Percentiles rank a stretch among this genome's conserved stretches.
Evolutionary conservation across 2,113 vertebrate species (phyloP).

Genomic region (Struthidea cinerea): DNA sequence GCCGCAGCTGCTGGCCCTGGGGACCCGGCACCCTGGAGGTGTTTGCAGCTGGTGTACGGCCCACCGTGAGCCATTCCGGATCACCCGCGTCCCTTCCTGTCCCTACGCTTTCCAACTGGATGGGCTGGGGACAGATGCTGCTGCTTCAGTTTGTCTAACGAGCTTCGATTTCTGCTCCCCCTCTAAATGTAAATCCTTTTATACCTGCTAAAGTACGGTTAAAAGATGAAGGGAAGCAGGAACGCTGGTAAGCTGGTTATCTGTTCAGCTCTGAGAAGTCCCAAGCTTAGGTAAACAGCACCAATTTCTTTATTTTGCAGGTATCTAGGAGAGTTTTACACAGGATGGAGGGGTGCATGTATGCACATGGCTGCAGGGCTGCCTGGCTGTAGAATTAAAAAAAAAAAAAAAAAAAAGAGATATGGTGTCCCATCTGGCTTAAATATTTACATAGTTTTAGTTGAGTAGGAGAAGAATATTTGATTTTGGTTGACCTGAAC

Average conservation of each 20-base stretch:
- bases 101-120: not conserved
- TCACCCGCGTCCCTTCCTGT: accelerated
- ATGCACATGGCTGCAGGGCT: not conserved
- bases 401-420: not conserved
- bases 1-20: not conserved
- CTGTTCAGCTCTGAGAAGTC: not conserved
- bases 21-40: not conserved
- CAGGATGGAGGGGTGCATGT: not conserved
- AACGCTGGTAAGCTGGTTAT: not conserved
- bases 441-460: conserved; percentile 32
- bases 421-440: not conserved
- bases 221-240: not conserved
- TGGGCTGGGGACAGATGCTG: not conserved
- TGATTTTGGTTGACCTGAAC: not conserved
- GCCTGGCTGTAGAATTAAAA: not conserved
- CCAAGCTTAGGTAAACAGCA: not conserved
- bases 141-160: not conserved
- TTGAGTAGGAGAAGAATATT: not conserved
- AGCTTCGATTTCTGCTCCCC: not conserved
- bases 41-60: not conserved
- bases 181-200: not conserved
- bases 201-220: not conserved
- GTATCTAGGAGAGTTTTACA: not conserved
- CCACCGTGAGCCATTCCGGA: accelerated
- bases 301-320: not conserved